These are phyloP conservation scores for Alces alces DNA, from an alignment of 2,113 vertebrate species.

Conservation along the genomic window DNA sequence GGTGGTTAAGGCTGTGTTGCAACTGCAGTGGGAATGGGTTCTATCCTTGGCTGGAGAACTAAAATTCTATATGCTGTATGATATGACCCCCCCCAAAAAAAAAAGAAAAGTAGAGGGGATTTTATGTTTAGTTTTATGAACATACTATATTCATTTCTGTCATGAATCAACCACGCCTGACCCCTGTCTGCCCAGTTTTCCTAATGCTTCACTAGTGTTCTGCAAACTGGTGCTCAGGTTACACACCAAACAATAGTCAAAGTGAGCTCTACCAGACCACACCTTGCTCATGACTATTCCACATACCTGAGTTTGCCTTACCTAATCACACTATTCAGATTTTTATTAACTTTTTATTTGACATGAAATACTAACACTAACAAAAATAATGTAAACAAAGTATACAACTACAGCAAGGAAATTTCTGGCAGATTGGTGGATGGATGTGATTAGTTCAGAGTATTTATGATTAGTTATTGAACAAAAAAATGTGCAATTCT, in stretches of 20 bases:
- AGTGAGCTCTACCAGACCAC: background rate
- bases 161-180: background rate
- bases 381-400: background rate
- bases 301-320: background rate
- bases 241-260: accelerated
- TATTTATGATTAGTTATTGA: background rate
- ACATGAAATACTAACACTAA: background rate
- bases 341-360: background rate
- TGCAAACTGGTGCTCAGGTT: background rate
- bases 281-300: background rate
- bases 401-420: background rate
- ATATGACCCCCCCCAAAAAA: background rate
- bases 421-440: background rate
- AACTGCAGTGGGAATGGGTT: background rate
- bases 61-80: background rate
- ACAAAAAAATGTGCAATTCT: background rate
- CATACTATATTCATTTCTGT: background rate
- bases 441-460: background rate
- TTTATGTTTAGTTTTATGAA: background rate
- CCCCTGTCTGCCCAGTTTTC: background rate
- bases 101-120: background rate
- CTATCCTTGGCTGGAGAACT: background rate
- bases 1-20: background rate
- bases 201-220: background rate
- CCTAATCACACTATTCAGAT: background rate